Percentiles rank a stretch among this genome's conserved stretches.
Evolutionary conservation across 2,888 invertebrate species (phyloP).

Genomic region (Macrosoma leucophasiata): DNA sequence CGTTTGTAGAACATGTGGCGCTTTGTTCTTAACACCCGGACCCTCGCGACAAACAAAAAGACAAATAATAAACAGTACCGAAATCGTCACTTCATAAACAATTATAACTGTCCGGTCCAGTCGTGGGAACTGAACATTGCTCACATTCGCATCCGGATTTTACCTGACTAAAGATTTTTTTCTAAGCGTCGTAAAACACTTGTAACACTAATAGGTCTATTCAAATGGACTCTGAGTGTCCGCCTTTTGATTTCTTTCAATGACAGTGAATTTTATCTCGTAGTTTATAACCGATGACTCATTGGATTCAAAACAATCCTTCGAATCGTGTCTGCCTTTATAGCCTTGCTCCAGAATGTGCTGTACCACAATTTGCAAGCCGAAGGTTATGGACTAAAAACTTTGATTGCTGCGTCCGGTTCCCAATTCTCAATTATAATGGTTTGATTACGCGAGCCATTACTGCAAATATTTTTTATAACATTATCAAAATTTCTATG

Average conservation of each 20-base stretch:
- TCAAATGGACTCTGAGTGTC: constrained; percentile 46
- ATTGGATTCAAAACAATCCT: constrained; percentile 14
- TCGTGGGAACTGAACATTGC: constrained; percentile 55
- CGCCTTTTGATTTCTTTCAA: constrained; percentile 33
- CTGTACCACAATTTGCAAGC: too few species aligned
- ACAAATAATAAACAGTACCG: constrained; percentile 45
- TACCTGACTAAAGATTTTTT: constrained; percentile 58
- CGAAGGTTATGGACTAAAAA: too few species aligned
- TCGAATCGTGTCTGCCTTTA: too few species aligned
- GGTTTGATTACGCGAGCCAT: too few species aligned
- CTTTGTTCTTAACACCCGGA: constrained; percentile 47
- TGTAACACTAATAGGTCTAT: constrained; percentile 48
- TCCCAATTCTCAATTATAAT: too few species aligned
- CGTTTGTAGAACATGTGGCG: constrained; percentile 45
- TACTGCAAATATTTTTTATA: too few species aligned
- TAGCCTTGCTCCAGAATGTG: too few species aligned
- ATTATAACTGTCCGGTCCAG: constrained; percentile 40
- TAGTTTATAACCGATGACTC: constrained; percentile 13
- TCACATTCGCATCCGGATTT: constrained; percentile 64
- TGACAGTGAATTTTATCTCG: too few species aligned
- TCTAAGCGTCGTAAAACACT: constrained; percentile 60
- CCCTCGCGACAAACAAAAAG: constrained; percentile 38
- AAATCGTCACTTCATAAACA: constrained; percentile 60
- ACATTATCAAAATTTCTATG: too few species aligned
- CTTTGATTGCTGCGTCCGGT: too few species aligned